phyloP scores from a whole-genome alignment of 2,797 vertebrate species.

The Chiropotes sagulatus region DNA sequence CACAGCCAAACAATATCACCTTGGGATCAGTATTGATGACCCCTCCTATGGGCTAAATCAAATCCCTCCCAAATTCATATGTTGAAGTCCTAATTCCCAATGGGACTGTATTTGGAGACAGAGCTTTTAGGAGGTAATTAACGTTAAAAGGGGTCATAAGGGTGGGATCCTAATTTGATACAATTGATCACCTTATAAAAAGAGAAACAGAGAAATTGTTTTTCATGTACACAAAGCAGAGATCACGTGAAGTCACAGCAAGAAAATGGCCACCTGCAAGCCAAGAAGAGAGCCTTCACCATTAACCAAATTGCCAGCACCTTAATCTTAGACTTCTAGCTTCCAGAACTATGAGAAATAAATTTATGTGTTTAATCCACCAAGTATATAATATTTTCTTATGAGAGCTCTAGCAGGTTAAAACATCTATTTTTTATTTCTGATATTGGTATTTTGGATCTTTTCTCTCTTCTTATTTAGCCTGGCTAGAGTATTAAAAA shows the following conservation, averaged over 20 bases:
- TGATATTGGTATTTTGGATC: neutral
- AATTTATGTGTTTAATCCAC: neutral
- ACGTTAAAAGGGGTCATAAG: neutral
- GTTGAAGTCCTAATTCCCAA: neutral
- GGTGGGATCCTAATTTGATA: neutral
- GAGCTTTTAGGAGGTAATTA: neutral
- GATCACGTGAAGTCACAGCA: neutral
- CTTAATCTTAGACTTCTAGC: neutral
- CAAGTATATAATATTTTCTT: neutral
- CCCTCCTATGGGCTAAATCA: neutral
- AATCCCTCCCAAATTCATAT: neutral
- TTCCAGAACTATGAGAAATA: neutral
- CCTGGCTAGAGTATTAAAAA: neutral
- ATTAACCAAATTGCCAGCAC: neutral
- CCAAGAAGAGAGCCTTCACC: neutral
- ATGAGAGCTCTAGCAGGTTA: neutral
- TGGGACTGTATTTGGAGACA: neutral
- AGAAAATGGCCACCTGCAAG: neutral
- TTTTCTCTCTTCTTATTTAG: neutral
- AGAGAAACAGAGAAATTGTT: neutral
- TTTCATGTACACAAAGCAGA: neutral
- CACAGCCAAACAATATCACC: too few relatives aligned
- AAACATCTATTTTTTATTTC: neutral
- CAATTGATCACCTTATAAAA: neutral
- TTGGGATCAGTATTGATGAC: neutral